Conservation (phyloP, 2,888 invertebrate genomes). For the Drosophila planitibia region DNA sequence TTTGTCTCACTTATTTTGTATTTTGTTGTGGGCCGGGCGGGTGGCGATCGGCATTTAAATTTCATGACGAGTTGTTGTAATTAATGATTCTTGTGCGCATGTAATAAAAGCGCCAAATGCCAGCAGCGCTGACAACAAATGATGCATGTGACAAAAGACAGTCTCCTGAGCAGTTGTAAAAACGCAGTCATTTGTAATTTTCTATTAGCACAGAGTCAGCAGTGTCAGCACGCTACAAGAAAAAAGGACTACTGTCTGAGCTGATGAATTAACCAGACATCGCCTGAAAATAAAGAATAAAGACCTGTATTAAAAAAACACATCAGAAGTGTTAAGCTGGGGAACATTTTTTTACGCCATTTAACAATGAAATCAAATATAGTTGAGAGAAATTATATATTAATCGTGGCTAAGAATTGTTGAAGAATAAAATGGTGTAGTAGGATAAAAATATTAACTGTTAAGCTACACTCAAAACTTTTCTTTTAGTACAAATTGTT, state of each 20-base stretch:
- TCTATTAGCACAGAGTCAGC: constrained; percentile 41
- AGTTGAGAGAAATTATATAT: neutral
- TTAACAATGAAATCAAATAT: neutral
- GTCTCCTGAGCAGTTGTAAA: constrained; percentile 39
- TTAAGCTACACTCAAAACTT: neutral
- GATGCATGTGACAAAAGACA: constrained; percentile 21
- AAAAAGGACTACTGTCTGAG: constrained; percentile 14
- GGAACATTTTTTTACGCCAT: neutral
- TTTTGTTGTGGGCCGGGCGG: constrained; percentile 25
- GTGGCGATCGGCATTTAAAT: constrained; percentile 67
- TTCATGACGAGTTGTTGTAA: constrained; percentile 78
- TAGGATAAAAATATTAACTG: neutral
- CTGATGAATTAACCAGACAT: neutral
- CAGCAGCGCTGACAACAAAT: constrained; percentile 28
- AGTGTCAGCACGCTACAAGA: neutral
- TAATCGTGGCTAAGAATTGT: neutral
- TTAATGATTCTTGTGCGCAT: constrained; percentile 76
- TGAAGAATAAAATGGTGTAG: neutral
- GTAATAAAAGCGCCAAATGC: constrained; percentile 64
- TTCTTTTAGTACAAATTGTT: neutral
- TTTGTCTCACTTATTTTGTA: constrained; percentile 69
- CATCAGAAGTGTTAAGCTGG: neutral
- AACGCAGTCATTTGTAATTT: constrained; percentile 36
- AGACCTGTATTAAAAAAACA: neutral
- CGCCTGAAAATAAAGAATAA: neutral